Evolutionary conservation across 2,797 vertebrate species (phyloP).

Genomic region (Hapalemur alaotrensis): DNA sequence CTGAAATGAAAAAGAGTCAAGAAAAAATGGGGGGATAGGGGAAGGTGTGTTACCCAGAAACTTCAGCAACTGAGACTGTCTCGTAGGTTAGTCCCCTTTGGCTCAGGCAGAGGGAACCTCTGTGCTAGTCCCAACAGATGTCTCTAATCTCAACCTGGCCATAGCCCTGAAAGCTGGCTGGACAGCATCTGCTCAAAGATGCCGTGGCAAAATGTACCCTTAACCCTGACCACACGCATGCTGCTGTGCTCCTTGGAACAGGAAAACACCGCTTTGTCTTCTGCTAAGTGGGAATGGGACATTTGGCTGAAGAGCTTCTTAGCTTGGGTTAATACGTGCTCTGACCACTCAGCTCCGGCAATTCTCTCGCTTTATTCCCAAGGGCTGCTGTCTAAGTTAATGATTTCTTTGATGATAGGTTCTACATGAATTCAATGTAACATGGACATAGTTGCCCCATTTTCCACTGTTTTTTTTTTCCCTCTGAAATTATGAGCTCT

Average conservation of each 20-base stretch:
- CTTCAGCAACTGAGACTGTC: background rate
- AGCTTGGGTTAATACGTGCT: fast-evolving
- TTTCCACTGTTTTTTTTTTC: background rate
- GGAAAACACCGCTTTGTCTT: background rate
- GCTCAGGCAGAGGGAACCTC: background rate
- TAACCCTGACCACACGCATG: fast-evolving
- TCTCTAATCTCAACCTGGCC: background rate
- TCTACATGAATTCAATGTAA: background rate
- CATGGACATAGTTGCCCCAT: background rate
- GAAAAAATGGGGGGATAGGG: too few species aligned
- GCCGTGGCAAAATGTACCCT: fast-evolving
- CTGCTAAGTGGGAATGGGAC: background rate
- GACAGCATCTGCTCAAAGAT: background rate
- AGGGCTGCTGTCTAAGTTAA: background rate
- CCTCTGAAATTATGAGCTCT: background rate
- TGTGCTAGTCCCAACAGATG: background rate
- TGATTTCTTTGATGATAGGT: background rate
- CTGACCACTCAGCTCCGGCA: background rate
- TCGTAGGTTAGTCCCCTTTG: background rate
- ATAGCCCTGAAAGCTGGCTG: background rate
- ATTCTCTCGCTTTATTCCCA: background rate
- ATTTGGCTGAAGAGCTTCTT: background rate
- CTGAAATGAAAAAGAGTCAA: too few species aligned
- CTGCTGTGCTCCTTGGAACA: background rate
- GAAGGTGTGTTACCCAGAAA: background rate